Evolutionary conservation across 2,113 vertebrate genomes (phyloP).

Genomic region (Pluvianellus socialis): DNA sequence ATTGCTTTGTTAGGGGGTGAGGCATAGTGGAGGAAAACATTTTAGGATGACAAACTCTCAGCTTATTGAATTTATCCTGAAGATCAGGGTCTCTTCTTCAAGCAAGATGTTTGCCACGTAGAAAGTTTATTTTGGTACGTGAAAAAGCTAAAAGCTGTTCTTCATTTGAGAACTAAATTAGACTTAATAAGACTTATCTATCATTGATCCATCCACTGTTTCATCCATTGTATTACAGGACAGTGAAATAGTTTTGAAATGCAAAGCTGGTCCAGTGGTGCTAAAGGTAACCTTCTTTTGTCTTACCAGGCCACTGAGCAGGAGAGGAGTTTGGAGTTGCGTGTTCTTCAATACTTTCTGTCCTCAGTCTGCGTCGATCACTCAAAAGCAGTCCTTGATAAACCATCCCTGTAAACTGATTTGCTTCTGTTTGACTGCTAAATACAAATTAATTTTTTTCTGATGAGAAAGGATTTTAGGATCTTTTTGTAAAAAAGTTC

Average conservation of each 20-base stretch:
- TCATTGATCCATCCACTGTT: neutral
- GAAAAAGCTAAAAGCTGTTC: neutral
- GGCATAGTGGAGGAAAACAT: neutral
- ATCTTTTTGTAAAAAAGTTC: neutral
- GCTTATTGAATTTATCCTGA: neutral
- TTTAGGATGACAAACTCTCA: neutral
- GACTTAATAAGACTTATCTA: neutral
- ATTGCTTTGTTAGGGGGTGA: neutral
- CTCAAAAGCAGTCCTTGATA: slow-evolving; percentile 95
- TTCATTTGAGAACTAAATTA: neutral
- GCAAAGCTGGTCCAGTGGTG: neutral
- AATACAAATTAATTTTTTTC: slow-evolving; percentile 34
- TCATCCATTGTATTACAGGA: neutral
- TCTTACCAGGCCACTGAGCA: slow-evolving; percentile 95
- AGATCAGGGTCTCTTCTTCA: neutral
- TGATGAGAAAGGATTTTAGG: slow-evolving; percentile 33
- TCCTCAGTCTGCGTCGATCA: slow-evolving; percentile 91
- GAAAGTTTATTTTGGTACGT: neutral
- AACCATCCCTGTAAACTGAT: slow-evolving; percentile 96
- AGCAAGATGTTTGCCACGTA: neutral
- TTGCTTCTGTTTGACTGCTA: slow-evolving; percentile 90
- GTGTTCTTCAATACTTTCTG: slow-evolving; percentile 96
- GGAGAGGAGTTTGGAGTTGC: slow-evolving; percentile 91
- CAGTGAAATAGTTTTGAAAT: neutral
- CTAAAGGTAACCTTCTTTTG: neutral